Evolutionary conservation across 1,140 invertebrate species (phyloP), one percentile per base, ranked within the genome.

Genomic region (Rhagoletis pomonella): DNA sequence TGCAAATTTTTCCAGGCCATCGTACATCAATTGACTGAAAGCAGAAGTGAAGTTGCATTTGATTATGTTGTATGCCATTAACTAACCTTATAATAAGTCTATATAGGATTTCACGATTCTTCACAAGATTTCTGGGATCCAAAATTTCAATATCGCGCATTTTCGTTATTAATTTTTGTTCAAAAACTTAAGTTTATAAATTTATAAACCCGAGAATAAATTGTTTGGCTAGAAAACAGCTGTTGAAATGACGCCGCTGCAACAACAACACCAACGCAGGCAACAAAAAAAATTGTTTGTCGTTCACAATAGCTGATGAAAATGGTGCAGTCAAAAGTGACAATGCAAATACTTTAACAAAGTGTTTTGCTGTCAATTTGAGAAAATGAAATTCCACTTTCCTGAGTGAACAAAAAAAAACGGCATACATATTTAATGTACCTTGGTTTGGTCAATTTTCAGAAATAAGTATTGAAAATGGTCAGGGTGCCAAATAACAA

Each of bases 1-100:
- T 0, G 98, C 98, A 55, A 99, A 93, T 44, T 96, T 95, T 93
- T 98, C 97, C 93, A 98, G 96, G 6, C 98, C 98, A 96, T 99
- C 99, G 90, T 98, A 98, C 91, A 96, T 97, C 14, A 98, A 92
- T 93, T 98, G 97, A 90, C 98, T 99, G 93, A 12, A 77, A 50
- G 73, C 88, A 55, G 55, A 69, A 87, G 17, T 19, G 29, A 17
- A 58, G 47, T 85, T 29, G 14, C 84, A 67, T 3, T 60, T 59
- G 69, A 73, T n/a, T 87, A 73, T 39, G n/a, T 12, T 19, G 17
- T 12, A 4, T n/a, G 69, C 19, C 14, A 62, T 50, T 85, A 12
- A 60, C 89, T 88, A 50, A 98, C 97, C 97, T 98, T 91, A 98
- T 97, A 89, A 98, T 97, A 89, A 98, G 94, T 88, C 97, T 95